Percentiles rank a stretch among this genome's conserved stretches.
Evolutionary conservation across 2,888 invertebrate genomes (phyloP).

Genomic region (Xanthorhoe designata): DNA sequence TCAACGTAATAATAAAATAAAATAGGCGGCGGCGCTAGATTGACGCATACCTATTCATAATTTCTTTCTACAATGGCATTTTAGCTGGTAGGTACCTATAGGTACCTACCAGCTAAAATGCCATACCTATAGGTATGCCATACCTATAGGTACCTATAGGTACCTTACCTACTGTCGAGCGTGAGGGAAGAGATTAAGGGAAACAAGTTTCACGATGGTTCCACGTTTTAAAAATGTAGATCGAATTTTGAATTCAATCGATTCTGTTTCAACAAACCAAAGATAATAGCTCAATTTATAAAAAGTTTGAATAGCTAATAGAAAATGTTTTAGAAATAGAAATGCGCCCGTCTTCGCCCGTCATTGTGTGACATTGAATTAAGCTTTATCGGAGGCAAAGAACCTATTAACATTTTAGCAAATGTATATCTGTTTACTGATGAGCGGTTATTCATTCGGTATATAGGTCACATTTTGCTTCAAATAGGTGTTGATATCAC

Average conservation of each 20-base stretch:
- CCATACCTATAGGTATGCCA: no score
- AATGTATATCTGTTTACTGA: constrained; percentile 46
- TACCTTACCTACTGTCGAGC: no score
- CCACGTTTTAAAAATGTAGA: neutral
- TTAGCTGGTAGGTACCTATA: no score
- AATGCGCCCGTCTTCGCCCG: constrained; percentile 45
- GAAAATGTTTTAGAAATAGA: constrained; percentile 43
- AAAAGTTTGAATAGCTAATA: constrained; percentile 3
- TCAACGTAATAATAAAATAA: no score
- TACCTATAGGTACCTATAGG: no score
- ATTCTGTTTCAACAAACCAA: neutral
- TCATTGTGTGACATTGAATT: constrained; percentile 65
- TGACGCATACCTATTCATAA: no score
- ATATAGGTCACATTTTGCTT: constrained; percentile 34
- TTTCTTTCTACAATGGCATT: no score
- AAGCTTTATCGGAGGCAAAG: constrained; percentile 72
- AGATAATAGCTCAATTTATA: neutral
- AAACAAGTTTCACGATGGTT: no score
- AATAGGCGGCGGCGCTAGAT: no score
- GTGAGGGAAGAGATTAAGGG: no score
- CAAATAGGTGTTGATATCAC: constrained; percentile 13
- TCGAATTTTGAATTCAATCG: neutral
- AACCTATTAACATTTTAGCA: constrained; percentile 72
- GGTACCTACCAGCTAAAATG: no score
- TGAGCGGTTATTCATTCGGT: constrained; percentile 31